Base-by-base conservation (phyloP, 2,797 vertebrate genomes). In the Stomatorhinus walkeri region DNA sequence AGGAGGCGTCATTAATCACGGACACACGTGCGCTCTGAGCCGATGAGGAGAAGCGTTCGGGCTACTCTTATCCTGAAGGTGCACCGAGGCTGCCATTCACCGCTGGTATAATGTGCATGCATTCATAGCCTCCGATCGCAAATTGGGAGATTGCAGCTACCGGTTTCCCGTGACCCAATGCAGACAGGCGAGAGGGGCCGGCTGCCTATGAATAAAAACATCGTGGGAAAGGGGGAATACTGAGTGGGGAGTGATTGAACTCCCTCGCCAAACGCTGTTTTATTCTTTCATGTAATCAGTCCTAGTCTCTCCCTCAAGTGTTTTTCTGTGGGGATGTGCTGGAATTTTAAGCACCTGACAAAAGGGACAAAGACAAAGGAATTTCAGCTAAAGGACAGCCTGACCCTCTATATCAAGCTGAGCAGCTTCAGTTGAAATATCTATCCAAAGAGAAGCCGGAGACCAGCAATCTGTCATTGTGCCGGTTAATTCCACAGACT, bases 231-330 rank as follows among this genome's bases (percentile, higher is more conserved):
- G 12, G 12, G 56, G 52, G 54, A 88, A 61, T 84, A 84, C 76
- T 52, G 36, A 59, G 28, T 32, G 85, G 51, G 85, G 85, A 87
- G 85, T 87, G 85, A 87, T 87, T 87, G 85, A 87, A 87, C 51
- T 87, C 85, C 52, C 85, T 56, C 49, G 52, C 52, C 85, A 87
- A 54, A 56, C 24, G 28, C 28, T 40, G 48, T 40, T 36, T 56
- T 87, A 59, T 56, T 54, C 85, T 87, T 87, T 56, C 85, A n/a
- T 56, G 49, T 87, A 87, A 87, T 87, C 85, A 87, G 85, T 87
- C 85, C 28, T 54, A 40, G 46, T 87, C 49, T 56, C 48, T 54
- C 85, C 52, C 85, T 87, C 85, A 87, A 54, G 85, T 54, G 49
- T 87, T 87, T 87, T 54, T 87, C 76, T 28, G 85, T 32, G 85